Conservation (phyloP, 2,888 invertebrate genomes). For the Pterobdella sp. region DNA sequence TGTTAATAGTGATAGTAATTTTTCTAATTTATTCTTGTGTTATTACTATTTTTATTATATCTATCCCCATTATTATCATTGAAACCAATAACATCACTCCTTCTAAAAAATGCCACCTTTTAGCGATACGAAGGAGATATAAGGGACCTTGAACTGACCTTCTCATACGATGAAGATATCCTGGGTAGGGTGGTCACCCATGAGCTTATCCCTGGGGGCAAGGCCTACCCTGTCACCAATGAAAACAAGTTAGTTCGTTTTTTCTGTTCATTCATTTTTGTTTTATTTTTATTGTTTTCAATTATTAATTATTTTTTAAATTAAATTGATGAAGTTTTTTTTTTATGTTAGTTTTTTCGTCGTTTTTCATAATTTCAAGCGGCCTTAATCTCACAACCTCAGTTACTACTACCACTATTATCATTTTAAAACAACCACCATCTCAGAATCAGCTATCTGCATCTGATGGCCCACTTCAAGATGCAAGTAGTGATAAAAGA, state of each 20-base stretch:
- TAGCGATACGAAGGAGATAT: slow-evolving; percentile 68
- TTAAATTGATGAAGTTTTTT: neutral
- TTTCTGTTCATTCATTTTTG: neutral
- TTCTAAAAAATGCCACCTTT: no score
- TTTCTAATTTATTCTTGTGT: neutral
- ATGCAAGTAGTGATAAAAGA: slow-evolving; percentile 97
- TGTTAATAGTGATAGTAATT: neutral
- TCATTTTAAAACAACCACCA: neutral
- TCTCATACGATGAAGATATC: slow-evolving; percentile 88
- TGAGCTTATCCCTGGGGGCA: slow-evolving; percentile 89
- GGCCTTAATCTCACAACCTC: neutral
- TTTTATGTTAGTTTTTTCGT: neutral
- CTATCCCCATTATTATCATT: neutral
- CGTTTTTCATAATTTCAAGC: neutral
- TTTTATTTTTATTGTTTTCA: neutral
- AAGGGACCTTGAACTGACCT: slow-evolving; percentile 83
- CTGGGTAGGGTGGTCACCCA: slow-evolving; percentile 87
- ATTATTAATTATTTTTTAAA: neutral
- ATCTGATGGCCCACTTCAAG: slow-evolving; percentile 83
- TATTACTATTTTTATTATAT: neutral
- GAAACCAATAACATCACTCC: neutral
- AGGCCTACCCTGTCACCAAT: slow-evolving; percentile 82
- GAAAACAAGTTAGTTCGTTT: slow-evolving; percentile 71
- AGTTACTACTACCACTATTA: neutral
- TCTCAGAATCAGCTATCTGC: slow-evolving; percentile 86